These are phyloP conservation scores for Coccyzus lansbergi DNA, from an alignment of 2,797 vertebrate species.

Conservation along the genomic window DNA sequence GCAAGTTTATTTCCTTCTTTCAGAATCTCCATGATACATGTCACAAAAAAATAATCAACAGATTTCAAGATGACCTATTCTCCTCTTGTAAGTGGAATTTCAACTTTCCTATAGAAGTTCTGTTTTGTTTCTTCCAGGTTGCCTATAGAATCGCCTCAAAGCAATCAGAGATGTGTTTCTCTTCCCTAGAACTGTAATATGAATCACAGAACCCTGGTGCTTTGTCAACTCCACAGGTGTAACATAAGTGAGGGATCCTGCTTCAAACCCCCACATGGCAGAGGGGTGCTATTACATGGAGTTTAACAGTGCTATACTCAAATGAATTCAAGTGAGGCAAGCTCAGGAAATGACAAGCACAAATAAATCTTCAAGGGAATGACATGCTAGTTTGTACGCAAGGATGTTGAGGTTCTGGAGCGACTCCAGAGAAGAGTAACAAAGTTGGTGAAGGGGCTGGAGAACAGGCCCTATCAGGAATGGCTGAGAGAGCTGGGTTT, in stretches of 20 bases:
- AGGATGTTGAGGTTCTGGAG: too few relatives aligned
- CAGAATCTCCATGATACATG: neutral
- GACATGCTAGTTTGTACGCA: neutral
- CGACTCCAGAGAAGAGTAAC: too few relatives aligned
- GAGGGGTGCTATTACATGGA: neutral
- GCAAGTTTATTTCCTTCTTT: neutral
- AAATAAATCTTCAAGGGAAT: conserved; percentile 47
- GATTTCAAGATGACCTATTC: neutral
- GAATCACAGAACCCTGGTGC: neutral
- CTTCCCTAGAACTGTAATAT: neutral
- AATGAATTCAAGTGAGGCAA: conserved; percentile 4
- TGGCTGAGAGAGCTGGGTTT: too few relatives aligned
- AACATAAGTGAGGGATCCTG: neutral
- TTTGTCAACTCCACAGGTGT: neutral
- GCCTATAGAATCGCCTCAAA: neutral
- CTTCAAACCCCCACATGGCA: neutral
- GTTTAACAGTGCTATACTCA: neutral
- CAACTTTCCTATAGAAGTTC: neutral
- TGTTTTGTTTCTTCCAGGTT: neutral
- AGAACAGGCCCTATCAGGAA: too few relatives aligned
- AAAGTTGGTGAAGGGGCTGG: too few relatives aligned
- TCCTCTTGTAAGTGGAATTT: neutral
- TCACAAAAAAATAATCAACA: neutral
- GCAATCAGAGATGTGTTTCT: neutral
- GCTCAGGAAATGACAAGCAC: neutral